Base-by-base conservation (phyloP, 2,113 vertebrate species). In the Emydura subglobosa region DNA sequence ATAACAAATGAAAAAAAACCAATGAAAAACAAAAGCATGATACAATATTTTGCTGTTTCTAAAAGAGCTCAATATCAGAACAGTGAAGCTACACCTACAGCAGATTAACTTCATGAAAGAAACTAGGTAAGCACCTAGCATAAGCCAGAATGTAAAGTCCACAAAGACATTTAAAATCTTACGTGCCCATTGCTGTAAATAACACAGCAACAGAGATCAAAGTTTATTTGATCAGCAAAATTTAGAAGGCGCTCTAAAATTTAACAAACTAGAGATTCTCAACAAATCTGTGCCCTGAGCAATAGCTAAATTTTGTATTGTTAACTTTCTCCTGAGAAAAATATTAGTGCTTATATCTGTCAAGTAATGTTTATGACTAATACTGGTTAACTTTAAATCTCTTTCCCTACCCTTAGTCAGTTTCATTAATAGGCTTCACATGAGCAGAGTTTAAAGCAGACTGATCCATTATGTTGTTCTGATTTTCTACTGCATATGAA, bases 401-500 rank as follows among this genome's bases (percentile, higher is more conserved):
- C 5, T 29, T 2, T 42, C 17, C 65, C 8, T n/a, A 27, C 49
- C 81, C 89, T 31, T 85, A 49, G 25, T 90, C 54, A 87, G 29
- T 49, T 91, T 44, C 68, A 94, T 87, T 85, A 96, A 92, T 17
- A 97, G 78, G 14, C n/a, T 17, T 2, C 5, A 83, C 34, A 51
- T 50, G 13, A 7, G 42, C 11, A 21, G 2, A 93, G 47, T 68
- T 61, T 88, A 85, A 93, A 96, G 90, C 83, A 91, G 84, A 68
- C n/a, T 91, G 61, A 92, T 83, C 17, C 80, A 39, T 68, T 44
- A 54, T 85, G 92, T 47, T 72, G 21, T 27, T 95, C 79, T 86
- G 12, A 87, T 88, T 92, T 95, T 68, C 91, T 61, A 85, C 61
- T 95, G 88, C 87, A 86, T 91, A 93, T 93, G 5, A 79, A 61